Conservation (phyloP, 2,113 vertebrate genomes). For the Steatornis caripensis region DNA sequence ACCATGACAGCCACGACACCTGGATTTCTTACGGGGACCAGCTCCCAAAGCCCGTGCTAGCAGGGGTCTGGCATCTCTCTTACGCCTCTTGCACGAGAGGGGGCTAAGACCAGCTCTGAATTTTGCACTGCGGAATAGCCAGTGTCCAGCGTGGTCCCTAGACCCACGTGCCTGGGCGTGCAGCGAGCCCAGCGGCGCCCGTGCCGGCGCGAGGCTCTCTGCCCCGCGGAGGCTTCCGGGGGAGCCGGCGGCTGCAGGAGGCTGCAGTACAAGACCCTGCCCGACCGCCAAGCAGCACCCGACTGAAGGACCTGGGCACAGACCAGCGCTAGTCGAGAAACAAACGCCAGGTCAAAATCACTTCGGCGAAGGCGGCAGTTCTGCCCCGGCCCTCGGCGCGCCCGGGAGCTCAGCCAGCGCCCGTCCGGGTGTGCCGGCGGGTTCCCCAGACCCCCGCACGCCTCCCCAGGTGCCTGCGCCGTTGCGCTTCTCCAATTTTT, state of each 20-base stretch:
- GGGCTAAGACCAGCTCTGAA: no score
- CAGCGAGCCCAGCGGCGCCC: not conserved
- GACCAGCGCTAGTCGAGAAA: not conserved
- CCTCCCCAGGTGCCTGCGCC: no score
- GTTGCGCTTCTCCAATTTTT: no score
- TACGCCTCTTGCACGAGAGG: accelerated
- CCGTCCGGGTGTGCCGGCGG: not conserved
- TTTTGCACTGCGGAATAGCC: not conserved
- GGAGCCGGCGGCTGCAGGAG: no score
- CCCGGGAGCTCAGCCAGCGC: not conserved
- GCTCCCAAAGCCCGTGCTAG: not conserved
- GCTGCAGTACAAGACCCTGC: no score
- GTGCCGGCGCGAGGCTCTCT: accelerated
- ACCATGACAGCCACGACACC: accelerated
- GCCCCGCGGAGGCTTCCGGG: no score
- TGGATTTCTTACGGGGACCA: accelerated
- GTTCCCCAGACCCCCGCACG: not conserved
- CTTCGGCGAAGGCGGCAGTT: not conserved
- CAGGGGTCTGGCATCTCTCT: no score
- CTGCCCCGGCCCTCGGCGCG: not conserved
- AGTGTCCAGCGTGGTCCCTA: accelerated
- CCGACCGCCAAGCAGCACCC: not conserved
- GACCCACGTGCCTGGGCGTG: accelerated
- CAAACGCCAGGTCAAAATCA: not conserved
- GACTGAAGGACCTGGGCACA: not conserved